phyloP scores from a whole-genome alignment of 2,888 invertebrate species.

The Eugnorisma glareosa region DNA sequence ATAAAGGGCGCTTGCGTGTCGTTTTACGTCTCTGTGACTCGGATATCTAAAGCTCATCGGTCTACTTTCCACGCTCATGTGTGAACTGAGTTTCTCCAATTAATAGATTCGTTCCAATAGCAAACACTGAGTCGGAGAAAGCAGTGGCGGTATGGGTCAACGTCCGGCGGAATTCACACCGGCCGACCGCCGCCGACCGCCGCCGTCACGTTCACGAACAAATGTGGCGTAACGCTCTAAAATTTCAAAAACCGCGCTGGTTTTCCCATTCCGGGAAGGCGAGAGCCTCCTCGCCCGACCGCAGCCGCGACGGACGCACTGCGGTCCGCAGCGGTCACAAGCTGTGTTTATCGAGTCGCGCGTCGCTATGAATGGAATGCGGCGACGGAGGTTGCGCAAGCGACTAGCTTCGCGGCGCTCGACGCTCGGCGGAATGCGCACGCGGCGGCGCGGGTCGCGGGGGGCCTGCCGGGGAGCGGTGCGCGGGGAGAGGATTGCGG shows the following conservation, averaged over 20 bases:
- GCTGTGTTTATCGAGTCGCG: slow-evolving; percentile 76
- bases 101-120: slow-evolving; percentile 91
- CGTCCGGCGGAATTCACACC: slow-evolving; percentile 87
- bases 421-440: slow-evolving; percentile 81
- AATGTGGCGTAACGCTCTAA: slow-evolving; percentile 89
- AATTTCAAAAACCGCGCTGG: slow-evolving; percentile 86
- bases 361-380: slow-evolving; percentile 90
- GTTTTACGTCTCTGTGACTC: slow-evolving; percentile 65
- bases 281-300: slow-evolving; percentile 66
- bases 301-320: slow-evolving; percentile 57
- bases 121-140: slow-evolving; percentile 89
- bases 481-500: slow-evolving; percentile 61
- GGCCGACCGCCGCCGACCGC: slow-evolving; percentile 86
- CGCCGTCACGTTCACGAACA: slow-evolving; percentile 88
- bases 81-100: slow-evolving; percentile 91
- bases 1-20: slow-evolving; percentile 62
- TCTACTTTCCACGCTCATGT: slow-evolving; percentile 90
- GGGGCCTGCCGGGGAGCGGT: slow-evolving; percentile 67
- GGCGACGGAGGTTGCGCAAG: slow-evolving; percentile 88
- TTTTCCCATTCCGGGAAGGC: slow-evolving; percentile 83
- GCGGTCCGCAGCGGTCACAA: slow-evolving; percentile 64
- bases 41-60: slow-evolving; percentile 80
- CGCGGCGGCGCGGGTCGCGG: slow-evolving; percentile 66
- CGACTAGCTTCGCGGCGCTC: slow-evolving; percentile 82
- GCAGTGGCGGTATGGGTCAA: slow-evolving; percentile 87